Base-by-base conservation (phyloP, 2,888 invertebrate species). In the Pyrochroa serraticornis region DNA sequence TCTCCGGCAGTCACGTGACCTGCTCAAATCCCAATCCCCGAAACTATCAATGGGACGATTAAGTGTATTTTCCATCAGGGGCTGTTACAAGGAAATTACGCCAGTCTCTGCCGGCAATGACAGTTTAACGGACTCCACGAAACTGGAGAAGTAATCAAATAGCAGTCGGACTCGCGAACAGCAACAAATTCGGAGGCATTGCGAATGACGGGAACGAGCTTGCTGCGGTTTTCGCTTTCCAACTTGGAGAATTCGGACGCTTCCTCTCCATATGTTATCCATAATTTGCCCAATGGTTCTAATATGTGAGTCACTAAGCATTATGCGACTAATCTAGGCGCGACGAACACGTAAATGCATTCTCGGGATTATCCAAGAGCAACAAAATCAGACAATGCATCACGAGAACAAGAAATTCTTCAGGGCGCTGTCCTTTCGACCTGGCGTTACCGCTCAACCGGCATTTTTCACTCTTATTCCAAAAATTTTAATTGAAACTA, bases 61-160 rank as follows among this genome's bases (percentile, higher is more conserved):
- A 44, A 52, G 52, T 44, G 52, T 38, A 52, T 22, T 31, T 37
- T 44, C 41, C 34, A 42, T 51, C 37, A 10, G 37, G 22, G 22
- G 49, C 45, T 56, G 50, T 45, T 56, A 50, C 50, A 56, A 39
- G 22, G 22, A 22, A 56, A 56, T 56, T 56, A 49, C 55, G 22
- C 5, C 48, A 52, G 58, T 58, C 53, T 53, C 53, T 53, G 44
- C 53, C 53, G 49, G 58, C 52, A 53, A 58, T 58, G 58, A 58
- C 58, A 53, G 58, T 58, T 58, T 58, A 58, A 58, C 58, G 44
- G 50, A 49, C 46, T 58, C 58, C 37, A 33, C 22, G 44, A 46
- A 58, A 58, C 42, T 42, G 47, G 59, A 41, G 47, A 50, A 59
- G 59, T 54, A 59, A 59, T 59, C 59, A 59, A 59, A 59, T 54